Percentiles rank a stretch among this genome's conserved stretches.
These are phyloP conservation scores for Acanthiza pusilla DNA, from an alignment of 2,797 vertebrate species.

Conservation along the genomic window DNA sequence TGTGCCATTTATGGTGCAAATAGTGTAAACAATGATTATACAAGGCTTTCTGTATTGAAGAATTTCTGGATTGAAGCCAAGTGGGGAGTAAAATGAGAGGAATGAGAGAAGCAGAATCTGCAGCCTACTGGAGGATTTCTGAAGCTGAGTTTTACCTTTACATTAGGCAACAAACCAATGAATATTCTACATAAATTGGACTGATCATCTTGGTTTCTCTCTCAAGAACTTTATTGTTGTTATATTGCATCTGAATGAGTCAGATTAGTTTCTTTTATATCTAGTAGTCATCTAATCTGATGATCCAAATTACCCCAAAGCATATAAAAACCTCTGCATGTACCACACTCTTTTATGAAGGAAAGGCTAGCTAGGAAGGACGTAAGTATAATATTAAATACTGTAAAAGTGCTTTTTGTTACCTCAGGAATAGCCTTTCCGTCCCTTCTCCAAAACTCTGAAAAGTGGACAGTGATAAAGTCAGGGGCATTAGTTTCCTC, in stretches of 20 bases:
- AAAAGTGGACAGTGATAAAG: background rate
- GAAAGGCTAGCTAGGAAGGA: background rate
- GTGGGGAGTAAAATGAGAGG: background rate
- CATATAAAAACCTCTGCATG: background rate
- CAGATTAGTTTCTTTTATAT: background rate
- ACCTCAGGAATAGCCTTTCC: background rate
- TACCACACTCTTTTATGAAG: background rate
- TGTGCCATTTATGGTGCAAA: background rate
- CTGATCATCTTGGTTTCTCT: background rate
- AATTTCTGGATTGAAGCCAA: background rate
- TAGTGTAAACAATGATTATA: background rate
- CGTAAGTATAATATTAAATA: background rate
- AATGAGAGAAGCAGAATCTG: background rate
- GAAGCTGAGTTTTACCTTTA: background rate
- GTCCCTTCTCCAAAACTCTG: background rate
- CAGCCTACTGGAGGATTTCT: background rate
- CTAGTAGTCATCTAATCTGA: background rate
- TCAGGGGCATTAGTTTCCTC: background rate
- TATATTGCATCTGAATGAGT: background rate
- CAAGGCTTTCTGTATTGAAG: background rate
- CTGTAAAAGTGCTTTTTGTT: background rate
- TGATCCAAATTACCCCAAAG: background rate
- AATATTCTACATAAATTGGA: background rate
- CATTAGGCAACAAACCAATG: background rate
- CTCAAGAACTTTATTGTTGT: background rate